Evolutionary conservation across 2,113 vertebrate genomes (phyloP), one percentile per base, ranked within the genome.

Genomic region (Dasypus novemcinctus): DNA sequence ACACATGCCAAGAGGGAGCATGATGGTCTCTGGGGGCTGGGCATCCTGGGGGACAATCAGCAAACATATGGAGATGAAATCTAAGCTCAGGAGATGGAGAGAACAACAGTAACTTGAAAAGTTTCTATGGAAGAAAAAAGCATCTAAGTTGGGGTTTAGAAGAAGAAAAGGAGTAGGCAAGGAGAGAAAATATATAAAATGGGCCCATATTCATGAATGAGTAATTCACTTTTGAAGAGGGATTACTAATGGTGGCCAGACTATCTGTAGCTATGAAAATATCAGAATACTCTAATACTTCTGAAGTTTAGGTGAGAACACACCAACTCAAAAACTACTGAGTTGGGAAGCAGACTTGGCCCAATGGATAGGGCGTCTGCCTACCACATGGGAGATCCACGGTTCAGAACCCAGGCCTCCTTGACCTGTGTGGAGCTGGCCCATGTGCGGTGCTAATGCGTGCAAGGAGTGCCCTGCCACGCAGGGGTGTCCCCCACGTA

Each of bases 71-170:
- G 46, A 71, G 79, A 59, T 71, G 71, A 93, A 95, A 80, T 92
- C 29, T 93, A 59, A 90, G n/a, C 21, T 46, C 27, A 90, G 79
- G 11, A 25, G 13, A 93, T 49, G n/a, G 31, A 90, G 17, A 83
- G 82, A 94, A 91, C 25, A 87, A 87, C 96, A 94, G 86, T 25
- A 95, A 95, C 46, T 49, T 93, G 66, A 84, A 81, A 96, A 57
- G 25, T 84, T 93, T 75, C 31, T 31, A 72, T 41, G 66, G 54
- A 85, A 63, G n/a, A 52, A 88, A 52, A 69, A 88, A 54, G 29
- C 33, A 72, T 94, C 68, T 31, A 74, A 74, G 74, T 33, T 63
- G 43, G 15, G 29, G 57, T 84, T 92, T 63, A 33, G 52, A 86
- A 74, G 31, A 64, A 38, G 49, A 84, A 17, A 23, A 81, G 43